Evolutionary conservation across 2,888 invertebrate genomes (phyloP), one percentile per base, ranked within the genome.

Genomic region (Sarcophaga variegata): DNA sequence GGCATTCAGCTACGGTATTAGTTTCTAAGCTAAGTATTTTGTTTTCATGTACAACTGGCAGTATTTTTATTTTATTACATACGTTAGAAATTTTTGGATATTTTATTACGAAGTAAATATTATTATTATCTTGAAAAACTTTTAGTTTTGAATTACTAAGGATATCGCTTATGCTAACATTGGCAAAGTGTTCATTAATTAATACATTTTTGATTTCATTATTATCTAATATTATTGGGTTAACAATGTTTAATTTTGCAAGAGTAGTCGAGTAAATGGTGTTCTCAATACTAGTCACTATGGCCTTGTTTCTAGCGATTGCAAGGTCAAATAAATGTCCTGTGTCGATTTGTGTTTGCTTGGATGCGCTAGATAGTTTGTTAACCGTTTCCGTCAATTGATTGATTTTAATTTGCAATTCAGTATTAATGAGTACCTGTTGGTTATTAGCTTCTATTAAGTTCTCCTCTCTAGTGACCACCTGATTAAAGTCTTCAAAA

Each of bases 181-280:
- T 54, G 54, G 10, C 54, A 54, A 54, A 54, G 54, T 54, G 54
- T 54, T 54, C 54, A 2, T 4, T 54, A 54, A 54, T 54, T 14
- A 54, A 76, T 25, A 25, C 25, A 25, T 25, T 25, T 25, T 25
- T 25, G 25, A 25, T 45, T 22, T 76, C 64, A 64, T 45, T 25
- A 22, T 4, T 17, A 37, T 76, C 76, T n/a, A 76, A 45, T 14
- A 64, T 49, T 20, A 78, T 25, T 10, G 78, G 54, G 54, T 78
- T 66, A 37, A 79, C 63, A 27, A 79, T 47, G 45, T 79, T 69
- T 60, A 70, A 45, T n/a, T 79, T 79, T 59, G 10, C 62, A 37
- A 70, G 70, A 63, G 62, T 27, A 27, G 62, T 79, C 27, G 79
- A 79, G 67, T 77, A 59, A 49, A 77, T 77, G 12, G 67, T 54